Base-by-base conservation (phyloP, 2,113 vertebrate species). In the Apteryx owenii region DNA sequence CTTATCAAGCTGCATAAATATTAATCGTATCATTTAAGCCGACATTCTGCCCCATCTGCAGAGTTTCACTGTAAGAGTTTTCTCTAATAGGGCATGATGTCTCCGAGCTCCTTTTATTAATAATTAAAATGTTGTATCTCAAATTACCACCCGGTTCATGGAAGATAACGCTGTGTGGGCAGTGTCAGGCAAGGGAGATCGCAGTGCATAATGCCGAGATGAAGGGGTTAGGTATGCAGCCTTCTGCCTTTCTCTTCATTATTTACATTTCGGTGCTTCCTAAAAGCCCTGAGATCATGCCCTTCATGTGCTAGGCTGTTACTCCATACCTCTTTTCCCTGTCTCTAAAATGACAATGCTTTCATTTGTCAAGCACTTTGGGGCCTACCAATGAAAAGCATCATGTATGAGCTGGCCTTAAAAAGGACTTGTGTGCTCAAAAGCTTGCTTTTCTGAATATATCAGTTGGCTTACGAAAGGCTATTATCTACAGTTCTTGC, bases 51-150 rank as follows among this genome's bases (percentile, higher is more conserved):
- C 93, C 96, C 89, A 75, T 76, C 77, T 90, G 93, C 95, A 97
- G 93, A 89, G 66, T 94, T 97, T 93, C 88, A 79, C 84, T 81
- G 44, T 91, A 90, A 96, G 92, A 94, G 53, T 51, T 94, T 94
- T 97, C 96, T 96, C 93, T 96, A 97, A 96, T 64, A 95, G 71
- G 46, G 91, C 91, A 89, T 82, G 86, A 95, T 91, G 95, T 89
- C 96, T 97, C 93, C 87, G 97, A 97, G 95, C 5, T 3, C 81
- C 93, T 93, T 97, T 96, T 97, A 96, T 98, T 98, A 98, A 98
- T 97, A 97, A 97, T 98, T 98, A 83, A 98, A 97, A 94, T 12
- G 38, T 69, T 96, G 53, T 94, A 76, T 96, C 91, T 97, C 4
- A 10, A 96, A 97, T 97, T 97, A 97, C 96, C 56, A 72, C 65